phyloP scores from a whole-genome alignment of 2,797 vertebrate genomes.

The Microchirus variegatus region DNA sequence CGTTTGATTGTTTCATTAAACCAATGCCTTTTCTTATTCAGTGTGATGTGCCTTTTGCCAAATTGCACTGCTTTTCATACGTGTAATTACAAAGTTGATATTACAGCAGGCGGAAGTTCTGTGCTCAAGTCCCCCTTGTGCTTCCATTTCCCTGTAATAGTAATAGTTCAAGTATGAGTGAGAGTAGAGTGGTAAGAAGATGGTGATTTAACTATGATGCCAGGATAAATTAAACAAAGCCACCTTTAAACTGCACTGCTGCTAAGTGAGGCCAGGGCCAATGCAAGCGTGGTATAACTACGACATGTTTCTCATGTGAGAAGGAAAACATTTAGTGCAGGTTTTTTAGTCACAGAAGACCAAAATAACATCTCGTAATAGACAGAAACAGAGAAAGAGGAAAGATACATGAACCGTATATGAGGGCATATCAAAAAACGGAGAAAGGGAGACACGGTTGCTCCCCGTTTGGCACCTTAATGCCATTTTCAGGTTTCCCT shows the following conservation, averaged over 20 bases:
- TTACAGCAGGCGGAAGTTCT: not conserved
- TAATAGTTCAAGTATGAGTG: constrained; percentile 62
- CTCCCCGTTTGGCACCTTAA: constrained; percentile 8
- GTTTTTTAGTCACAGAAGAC: not conserved
- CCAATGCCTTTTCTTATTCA: not conserved
- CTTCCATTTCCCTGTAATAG: constrained; percentile 8
- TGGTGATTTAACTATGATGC: constrained; percentile 57
- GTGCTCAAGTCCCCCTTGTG: not conserved
- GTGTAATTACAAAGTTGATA: constrained; percentile 18
- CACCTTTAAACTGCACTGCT: constrained; percentile 31
- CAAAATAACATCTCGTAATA: not conserved
- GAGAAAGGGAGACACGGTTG: not conserved
- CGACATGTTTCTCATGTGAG: not conserved
- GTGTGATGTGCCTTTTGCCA: too few species aligned
- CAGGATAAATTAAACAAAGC: not conserved
- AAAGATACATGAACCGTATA: not conserved
- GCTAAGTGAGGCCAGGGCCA: constrained; percentile 22
- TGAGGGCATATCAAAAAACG: not conserved
- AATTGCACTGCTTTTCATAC: not conserved
- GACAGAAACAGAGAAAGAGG: not conserved
- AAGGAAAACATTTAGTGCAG: not conserved
- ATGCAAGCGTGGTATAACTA: constrained; percentile 4
- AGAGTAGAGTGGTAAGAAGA: constrained; percentile 51
- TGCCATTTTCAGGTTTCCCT: constrained; percentile 21
- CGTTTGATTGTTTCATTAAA: too few species aligned